Conservation (phyloP, 2,113 vertebrate species). For the Paralichthys olivaceus region DNA sequence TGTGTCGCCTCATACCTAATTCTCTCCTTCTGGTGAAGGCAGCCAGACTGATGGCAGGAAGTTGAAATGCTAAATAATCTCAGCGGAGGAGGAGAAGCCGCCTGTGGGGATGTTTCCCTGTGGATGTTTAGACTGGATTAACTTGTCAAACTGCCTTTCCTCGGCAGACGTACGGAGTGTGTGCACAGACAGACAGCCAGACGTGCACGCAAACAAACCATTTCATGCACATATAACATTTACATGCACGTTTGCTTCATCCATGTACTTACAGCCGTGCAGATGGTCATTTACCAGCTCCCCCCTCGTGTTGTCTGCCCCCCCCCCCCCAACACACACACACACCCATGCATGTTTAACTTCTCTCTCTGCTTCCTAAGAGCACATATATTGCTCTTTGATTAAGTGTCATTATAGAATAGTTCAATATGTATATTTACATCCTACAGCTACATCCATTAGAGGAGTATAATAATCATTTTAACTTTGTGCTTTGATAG, state of each 20-base stretch:
- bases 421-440: background rate
- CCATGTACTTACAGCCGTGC: conserved; percentile 27
- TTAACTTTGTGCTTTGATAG: background rate
- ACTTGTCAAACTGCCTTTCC: conserved; percentile 76
- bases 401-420: background rate
- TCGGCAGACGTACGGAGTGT: conserved; percentile 43
- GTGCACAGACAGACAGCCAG: conserved; percentile 44
- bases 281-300: conserved; percentile 28
- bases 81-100: conserved; percentile 68
- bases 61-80: conserved; percentile 78
- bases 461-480: background rate
- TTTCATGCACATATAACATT: conserved; percentile 27
- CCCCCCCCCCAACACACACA: background rate
- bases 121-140: conserved; percentile 78
- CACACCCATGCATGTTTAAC: no score
- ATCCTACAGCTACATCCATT: background rate
- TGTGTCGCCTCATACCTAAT: conserved; percentile 35
- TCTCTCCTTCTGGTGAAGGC: conserved; percentile 38
- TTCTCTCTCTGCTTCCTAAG: background rate
- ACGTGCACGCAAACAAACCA: conserved; percentile 32
- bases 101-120: conserved; percentile 75
- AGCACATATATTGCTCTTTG: no score
- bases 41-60: conserved; percentile 54
- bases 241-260: conserved; percentile 15
- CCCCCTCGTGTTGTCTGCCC: no score